phyloP scores from a whole-genome alignment of 2,888 invertebrate genomes.

The Nomada ruficornis region DNA sequence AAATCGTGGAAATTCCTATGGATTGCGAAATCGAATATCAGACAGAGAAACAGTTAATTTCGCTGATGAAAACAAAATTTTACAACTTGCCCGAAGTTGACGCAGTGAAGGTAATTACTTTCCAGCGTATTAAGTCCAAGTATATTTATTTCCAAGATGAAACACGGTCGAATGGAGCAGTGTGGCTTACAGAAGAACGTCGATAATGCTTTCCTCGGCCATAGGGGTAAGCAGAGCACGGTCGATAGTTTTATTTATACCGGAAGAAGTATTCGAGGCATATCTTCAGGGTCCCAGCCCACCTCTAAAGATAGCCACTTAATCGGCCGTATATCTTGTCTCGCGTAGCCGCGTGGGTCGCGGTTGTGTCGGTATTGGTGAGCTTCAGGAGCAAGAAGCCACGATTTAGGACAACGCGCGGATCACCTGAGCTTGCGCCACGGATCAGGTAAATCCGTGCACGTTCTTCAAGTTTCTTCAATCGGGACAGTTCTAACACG shows the following conservation, averaged over 20 bases:
- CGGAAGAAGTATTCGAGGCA: constrained; percentile 55
- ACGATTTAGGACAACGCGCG: constrained; percentile 63
- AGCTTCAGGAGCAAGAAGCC: constrained; percentile 43
- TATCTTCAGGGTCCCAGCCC: constrained; percentile 59
- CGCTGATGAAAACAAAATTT: too few relatives aligned
- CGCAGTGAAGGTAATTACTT: too few relatives aligned
- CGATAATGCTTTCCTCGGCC: neutral
- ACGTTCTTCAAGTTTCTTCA: neutral
- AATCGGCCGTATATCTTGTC: constrained; percentile 63
- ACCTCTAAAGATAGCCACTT: constrained; percentile 62
- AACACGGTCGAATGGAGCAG: neutral
- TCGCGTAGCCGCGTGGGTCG: constrained; percentile 46
- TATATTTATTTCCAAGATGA: too few relatives aligned
- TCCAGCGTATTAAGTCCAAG: too few relatives aligned
- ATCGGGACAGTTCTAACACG: constrained; percentile 41
- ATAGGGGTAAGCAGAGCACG: neutral
- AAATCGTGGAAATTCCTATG: too few relatives aligned
- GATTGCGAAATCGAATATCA: too few relatives aligned
- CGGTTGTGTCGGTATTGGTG: constrained; percentile 52
- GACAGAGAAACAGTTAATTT: too few relatives aligned
- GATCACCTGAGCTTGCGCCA: constrained; percentile 22
- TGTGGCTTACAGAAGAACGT: neutral
- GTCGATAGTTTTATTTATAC: constrained; percentile 60
- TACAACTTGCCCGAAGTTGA: too few relatives aligned
- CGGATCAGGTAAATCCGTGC: constrained; percentile 37